Evolutionary conservation across 2,797 vertebrate genomes (phyloP), one percentile per base, ranked within the genome.

Genomic region (Pelochelys cantorii): DNA sequence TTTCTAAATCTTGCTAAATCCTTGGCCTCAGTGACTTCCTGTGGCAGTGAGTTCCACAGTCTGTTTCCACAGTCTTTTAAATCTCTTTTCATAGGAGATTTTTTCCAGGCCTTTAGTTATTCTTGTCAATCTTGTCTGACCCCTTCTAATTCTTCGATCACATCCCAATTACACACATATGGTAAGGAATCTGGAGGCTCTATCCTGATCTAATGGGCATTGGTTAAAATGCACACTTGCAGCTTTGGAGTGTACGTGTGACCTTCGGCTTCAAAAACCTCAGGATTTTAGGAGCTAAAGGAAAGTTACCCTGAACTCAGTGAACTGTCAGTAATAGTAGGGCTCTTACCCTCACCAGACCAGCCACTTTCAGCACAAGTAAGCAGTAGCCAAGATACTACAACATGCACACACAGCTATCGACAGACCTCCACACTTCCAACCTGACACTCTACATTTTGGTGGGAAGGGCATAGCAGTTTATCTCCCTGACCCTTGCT

Each of bases 21-120:
- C 0, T 60, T 79, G 75, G 79, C 25, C 55, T 79, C 0, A 0
- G 48, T 65, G 81, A 34, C 29, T 86, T 79, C 62, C 77, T 81
- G 79, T 54, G 84, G 88, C 29, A 74, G 79, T 71, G 42, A 18
- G 3, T 59, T 14, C 0, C 2, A 74, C 0, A 3, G 17, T 20
- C n/a, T 65, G 23, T 65, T 86, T 22, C 17, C 5, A 11, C 23
- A 57, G 78, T 79, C 56, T 93, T 93, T 62, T 52, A 78, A 71
- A 27, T 56, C 10, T 82, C 68, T 77, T 48, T 13, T 77, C 59
- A 42, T 56, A n/a, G 88, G 20, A 12, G n/a, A 23, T 65, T 15
- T 90, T 53, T 91, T 81, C 23, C 11, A 59, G 48, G 18, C 57
- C 85, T 83, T 86, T 77, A 52, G 23, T 48, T 90, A 34, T 15